phyloP scores from a whole-genome alignment of 2,797 vertebrate genomes.

The Lemur catta region DNA sequence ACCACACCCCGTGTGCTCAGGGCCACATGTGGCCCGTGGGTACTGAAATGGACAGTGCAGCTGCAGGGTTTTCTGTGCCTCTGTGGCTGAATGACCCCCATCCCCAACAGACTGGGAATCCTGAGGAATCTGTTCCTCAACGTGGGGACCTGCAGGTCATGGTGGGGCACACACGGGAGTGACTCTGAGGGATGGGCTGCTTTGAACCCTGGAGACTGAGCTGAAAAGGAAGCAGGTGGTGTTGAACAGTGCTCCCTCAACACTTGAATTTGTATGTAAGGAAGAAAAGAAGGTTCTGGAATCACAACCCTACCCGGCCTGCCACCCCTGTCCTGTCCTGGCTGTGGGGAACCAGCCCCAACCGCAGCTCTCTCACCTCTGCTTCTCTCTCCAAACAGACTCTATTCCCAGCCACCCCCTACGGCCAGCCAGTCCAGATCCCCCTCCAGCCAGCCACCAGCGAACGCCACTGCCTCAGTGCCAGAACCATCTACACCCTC shows the following conservation, averaged over 20 bases:
- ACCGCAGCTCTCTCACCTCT: background rate
- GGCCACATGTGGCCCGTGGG: background rate
- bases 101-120: background rate
- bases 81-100: background rate
- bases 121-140: background rate
- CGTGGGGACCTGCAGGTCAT: background rate
- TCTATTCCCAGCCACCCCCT: background rate
- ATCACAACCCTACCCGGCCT: background rate
- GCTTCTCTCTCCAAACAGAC: slow-evolving; percentile 72
- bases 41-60: background rate
- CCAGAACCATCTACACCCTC: slow-evolving; percentile 73
- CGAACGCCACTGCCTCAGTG: slow-evolving; percentile 79
- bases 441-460: slow-evolving; percentile 8
- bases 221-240: background rate
- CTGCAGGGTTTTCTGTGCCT: background rate
- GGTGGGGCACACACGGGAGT: background rate
- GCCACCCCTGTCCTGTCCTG: background rate
- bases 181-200: background rate
- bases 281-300: background rate
- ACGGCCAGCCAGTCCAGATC: slow-evolving; percentile 56
- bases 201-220: background rate
- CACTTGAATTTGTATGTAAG: background rate
- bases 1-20: background rate
- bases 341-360: background rate
- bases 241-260: background rate